Percentiles rank a stretch among this genome's conserved stretches.
These are phyloP conservation scores for Argyresthia albistria DNA, from an alignment of 2,888 invertebrate species.

Conservation along the genomic window DNA sequence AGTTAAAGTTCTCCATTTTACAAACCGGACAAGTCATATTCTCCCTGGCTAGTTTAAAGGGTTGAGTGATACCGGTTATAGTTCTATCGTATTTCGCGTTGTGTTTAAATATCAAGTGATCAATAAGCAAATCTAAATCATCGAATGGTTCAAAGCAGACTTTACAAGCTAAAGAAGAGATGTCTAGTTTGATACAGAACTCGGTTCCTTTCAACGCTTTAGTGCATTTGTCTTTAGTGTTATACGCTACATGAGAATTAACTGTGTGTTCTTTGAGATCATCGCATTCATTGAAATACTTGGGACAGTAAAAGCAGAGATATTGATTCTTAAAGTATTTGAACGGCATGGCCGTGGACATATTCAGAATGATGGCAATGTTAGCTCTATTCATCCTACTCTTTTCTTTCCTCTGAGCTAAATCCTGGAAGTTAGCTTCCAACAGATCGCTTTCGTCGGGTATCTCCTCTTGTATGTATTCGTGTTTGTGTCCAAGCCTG, in stretches of 20 bases:
- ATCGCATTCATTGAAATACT: constrained; percentile 21
- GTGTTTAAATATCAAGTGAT: constrained; percentile 21
- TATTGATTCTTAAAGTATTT: constrained; percentile 28
- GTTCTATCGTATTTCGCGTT: constrained; percentile 19
- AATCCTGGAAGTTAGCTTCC: constrained; percentile 2
- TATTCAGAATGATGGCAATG: constrained; percentile 19
- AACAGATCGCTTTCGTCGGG: constrained; percentile 6
- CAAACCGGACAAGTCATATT: constrained; percentile 22
- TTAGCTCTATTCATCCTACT: constrained; percentile 11
- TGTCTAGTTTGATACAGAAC: constrained; percentile 22
- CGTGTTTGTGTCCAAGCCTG: neutral
- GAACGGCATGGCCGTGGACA: constrained; percentile 28
- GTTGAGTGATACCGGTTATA: constrained; percentile 17
- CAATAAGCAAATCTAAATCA: constrained; percentile 16
- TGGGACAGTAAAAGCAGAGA: constrained; percentile 28
- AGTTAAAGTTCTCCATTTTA: constrained; percentile 6
- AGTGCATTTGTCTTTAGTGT: constrained; percentile 17
- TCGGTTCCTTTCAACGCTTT: constrained; percentile 19
- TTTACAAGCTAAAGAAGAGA: constrained; percentile 22
- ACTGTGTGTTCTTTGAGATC: constrained; percentile 19
- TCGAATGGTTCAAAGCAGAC: constrained; percentile 17
- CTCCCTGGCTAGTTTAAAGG: constrained; percentile 21
- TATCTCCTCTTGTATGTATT: neutral
- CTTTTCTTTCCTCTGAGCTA: constrained; percentile 5
- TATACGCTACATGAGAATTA: constrained; percentile 10